phyloP scores from a whole-genome alignment of 2,113 vertebrate species.

The Isurus oxyrinchus region DNA sequence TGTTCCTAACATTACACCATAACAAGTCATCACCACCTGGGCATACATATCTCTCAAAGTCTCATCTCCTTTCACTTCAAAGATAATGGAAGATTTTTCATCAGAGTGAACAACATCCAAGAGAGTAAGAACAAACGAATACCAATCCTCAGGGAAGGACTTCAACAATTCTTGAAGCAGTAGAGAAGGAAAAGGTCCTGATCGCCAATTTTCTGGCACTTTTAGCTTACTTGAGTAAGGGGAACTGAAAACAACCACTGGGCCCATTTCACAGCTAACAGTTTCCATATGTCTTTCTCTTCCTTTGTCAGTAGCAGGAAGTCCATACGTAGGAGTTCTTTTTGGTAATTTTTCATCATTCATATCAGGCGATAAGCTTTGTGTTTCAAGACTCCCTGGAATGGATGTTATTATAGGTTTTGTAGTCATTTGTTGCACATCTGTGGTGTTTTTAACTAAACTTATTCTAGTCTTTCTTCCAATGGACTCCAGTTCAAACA shows the following conservation, averaged over 20 bases:
- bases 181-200: conserved; percentile 61
- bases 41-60: conserved; percentile 72
- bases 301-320: conserved; percentile 60
- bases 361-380: conserved; percentile 58
- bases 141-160: conserved; percentile 88
- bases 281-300: conserved; percentile 45
- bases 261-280: conserved; percentile 44
- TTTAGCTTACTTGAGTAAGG: conserved; percentile 70
- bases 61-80: conserved; percentile 71
- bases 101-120: conserved; percentile 66
- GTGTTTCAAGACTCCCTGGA: conserved; percentile 81
- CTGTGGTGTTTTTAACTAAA: conserved; percentile 49
- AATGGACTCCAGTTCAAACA: conserved; percentile 73
- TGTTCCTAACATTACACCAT: conserved; percentile 71
- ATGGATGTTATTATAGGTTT: conserved; percentile 60
- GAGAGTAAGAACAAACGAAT: conserved; percentile 72
- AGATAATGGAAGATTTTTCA: conserved; percentile 63
- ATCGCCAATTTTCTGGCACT: conserved; percentile 77
- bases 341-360: conserved; percentile 61
- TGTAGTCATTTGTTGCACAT: conserved; percentile 47
- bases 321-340: conserved; percentile 61
- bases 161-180: conserved; percentile 69
- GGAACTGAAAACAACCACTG: conserved; percentile 70
- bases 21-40: conserved; percentile 76
- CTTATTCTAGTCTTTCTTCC: conserved; percentile 62